Evolutionary conservation across 2,113 vertebrate genomes (phyloP).

Genomic region (Gasterosteus nipponicus): DNA sequence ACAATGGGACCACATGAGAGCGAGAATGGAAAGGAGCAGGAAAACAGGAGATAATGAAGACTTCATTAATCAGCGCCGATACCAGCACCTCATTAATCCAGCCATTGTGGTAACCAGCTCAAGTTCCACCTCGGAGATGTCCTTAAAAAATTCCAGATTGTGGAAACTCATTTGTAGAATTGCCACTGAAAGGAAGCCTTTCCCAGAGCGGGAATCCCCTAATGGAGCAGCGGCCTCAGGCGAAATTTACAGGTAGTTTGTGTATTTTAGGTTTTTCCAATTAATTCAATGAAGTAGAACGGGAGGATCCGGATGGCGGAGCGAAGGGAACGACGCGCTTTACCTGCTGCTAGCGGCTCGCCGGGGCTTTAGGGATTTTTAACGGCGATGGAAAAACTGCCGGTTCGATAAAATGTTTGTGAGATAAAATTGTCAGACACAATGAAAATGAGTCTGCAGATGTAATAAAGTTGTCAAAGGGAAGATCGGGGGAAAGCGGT

Average conservation of each 20-base stretch:
- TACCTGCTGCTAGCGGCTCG: conserved; percentile 40
- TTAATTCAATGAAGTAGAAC: conserved; percentile 32
- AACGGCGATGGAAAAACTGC: conserved; percentile 26
- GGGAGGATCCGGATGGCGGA: conserved; percentile 13
- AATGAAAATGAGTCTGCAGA: conserved; percentile 48
- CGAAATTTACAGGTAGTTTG: conserved; percentile 28
- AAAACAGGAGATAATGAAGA: conserved; percentile 74
- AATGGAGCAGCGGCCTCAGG: neutral
- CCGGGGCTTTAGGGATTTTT: conserved; percentile 48
- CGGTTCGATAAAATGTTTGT: conserved; percentile 47
- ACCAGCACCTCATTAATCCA: conserved; percentile 61
- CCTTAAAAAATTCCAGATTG: conserved; percentile 60
- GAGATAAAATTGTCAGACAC: conserved; percentile 46
- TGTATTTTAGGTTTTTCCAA: conserved; percentile 28
- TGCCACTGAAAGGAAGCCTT: neutral
- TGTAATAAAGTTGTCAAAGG: conserved; percentile 45
- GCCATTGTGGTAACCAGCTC: conserved; percentile 62
- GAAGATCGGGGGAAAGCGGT: conserved; percentile 27
- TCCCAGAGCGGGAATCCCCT: neutral
- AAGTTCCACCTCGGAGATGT: conserved; percentile 51
- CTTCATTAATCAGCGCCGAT: conserved; percentile 74
- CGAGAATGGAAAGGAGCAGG: conserved; percentile 48
- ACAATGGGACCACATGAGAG: conserved; percentile 54
- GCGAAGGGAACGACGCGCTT: conserved; percentile 1
- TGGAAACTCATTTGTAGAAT: conserved; percentile 34